Base-by-base conservation (phyloP, 2,888 invertebrate genomes). In the Dendrolimus houi region DNA sequence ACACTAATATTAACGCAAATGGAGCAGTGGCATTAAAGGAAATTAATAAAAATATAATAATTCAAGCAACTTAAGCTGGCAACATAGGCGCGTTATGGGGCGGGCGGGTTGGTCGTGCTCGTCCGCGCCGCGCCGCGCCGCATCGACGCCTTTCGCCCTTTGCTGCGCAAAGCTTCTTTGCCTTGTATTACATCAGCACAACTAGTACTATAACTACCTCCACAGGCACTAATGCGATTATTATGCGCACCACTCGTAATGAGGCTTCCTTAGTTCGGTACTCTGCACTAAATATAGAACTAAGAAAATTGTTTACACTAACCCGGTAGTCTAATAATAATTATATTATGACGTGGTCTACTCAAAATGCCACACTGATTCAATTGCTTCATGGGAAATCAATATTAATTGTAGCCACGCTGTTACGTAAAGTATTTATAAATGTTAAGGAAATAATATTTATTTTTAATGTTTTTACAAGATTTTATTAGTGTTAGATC, bases 151-250 rank as follows among this genome's bases (percentile, higher is more conserved):
- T 53, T 55, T 53, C 55, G 42, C 53, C 53, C 42, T 57, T 29
- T 40, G 52, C 41, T 9, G 54, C 40, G 55, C 56, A 59, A 59
- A 60, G 62, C 57, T 63, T 63, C 62, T 64, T 64, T 61, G 42
- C 56, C 54, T 57, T 59, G 61, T 57, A 58, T 58, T 58, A 59
- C 58, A 61, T 54, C 54, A 54, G 53, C 56, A 58, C 57, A 60
- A 54, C 58, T 57, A 57, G 54, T 58, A 57, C 52, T 59, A 29
- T 52, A 55, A 47, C 53, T 55, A 56, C 47, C 47, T 47, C 2
- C 12, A 10, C 47, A 7, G 40, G 40, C 41, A 29, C 60, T 75
- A 73, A 75, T 67, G 61, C 65, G 72, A 75, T 75, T 74, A 72
- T 63, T 64, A 64, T 64, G 64, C 65, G 62, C 63, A 57, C 56